Percentiles rank a stretch among this genome's conserved stretches.
Conservation (phyloP, 2,888 invertebrate species). For the Sepioteuthis lessoniana region DNA sequence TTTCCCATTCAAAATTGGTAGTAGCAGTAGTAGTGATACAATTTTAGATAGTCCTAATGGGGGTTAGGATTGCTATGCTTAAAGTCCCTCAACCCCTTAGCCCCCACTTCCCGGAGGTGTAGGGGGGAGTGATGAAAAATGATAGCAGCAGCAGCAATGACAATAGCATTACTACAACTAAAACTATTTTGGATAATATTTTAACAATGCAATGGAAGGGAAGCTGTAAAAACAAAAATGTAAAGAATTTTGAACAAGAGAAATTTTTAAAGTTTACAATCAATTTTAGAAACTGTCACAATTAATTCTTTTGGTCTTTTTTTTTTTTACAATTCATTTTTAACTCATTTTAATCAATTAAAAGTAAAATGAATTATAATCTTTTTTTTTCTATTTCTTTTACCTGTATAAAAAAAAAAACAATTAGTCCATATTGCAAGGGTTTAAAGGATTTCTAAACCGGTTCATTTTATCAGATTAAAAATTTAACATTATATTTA, state of each 20-base stretch:
- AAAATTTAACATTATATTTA: no score
- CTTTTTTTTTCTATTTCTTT: no score
- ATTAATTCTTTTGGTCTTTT: not conserved
- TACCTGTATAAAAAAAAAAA: no score
- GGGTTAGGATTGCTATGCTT: not conserved
- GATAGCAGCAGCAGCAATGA: not conserved
- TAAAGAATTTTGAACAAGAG: not conserved
- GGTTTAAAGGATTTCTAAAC: no score
- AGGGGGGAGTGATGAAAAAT: not conserved
- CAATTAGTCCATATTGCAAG: no score
- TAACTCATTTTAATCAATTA: not conserved
- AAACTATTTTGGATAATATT: not conserved
- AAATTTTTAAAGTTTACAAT: not conserved
- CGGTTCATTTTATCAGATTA: no score
- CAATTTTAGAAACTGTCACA: not conserved
- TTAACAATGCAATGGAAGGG: not conserved
- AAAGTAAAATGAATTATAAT: no score
- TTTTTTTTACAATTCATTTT: not conserved
- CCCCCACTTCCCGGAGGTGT: not conserved
- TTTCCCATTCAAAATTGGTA: not conserved
- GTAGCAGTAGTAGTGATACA: not conserved
- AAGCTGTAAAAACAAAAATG: not conserved
- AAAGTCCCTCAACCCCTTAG: no score
- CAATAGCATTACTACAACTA: not conserved
- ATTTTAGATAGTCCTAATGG: slow-evolving; percentile 6